Evolutionary conservation across 2,888 invertebrate species (phyloP).

Genomic region (Keiferia lycopersicella): DNA sequence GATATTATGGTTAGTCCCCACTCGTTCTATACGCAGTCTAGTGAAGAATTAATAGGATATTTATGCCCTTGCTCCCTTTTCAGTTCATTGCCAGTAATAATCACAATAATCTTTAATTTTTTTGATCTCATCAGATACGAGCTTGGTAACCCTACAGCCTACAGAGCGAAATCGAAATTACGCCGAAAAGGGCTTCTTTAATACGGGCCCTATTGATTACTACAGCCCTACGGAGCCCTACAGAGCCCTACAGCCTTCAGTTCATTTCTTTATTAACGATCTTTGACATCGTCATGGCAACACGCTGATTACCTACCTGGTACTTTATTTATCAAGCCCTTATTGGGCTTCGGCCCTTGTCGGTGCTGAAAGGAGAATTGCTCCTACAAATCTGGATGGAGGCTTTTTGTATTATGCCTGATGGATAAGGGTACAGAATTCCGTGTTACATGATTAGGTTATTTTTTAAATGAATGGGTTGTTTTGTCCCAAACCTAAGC

Average conservation of each 20-base stretch:
- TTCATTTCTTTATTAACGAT: conserved; percentile 26
- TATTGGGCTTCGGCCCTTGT: conserved; percentile 5
- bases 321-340: not conserved
- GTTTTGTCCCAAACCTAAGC: no score
- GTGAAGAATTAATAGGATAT: no score
- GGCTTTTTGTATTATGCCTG: not conserved
- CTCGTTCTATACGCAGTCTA: no score
- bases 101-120: not conserved
- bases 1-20: no score
- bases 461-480: conserved; percentile 4
- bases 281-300: conserved; percentile 19
- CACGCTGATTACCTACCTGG: conserved; percentile 22
- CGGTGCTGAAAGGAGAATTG: conserved; percentile 7
- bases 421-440: not conserved
- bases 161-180: conserved; percentile 19
- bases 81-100: no score
- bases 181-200: conserved; percentile 20
- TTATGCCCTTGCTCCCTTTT: no score
- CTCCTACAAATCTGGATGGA: conserved; percentile 3
- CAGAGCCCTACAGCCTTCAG: conserved; percentile 1
- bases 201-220: conserved; percentile 26
- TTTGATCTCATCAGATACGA: not conserved
- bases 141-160: not conserved
- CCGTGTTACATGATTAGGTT: not conserved
- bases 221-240: no score